Evolutionary conservation across 2,113 vertebrate genomes (phyloP).

Genomic region (Siniperca chuatsi): DNA sequence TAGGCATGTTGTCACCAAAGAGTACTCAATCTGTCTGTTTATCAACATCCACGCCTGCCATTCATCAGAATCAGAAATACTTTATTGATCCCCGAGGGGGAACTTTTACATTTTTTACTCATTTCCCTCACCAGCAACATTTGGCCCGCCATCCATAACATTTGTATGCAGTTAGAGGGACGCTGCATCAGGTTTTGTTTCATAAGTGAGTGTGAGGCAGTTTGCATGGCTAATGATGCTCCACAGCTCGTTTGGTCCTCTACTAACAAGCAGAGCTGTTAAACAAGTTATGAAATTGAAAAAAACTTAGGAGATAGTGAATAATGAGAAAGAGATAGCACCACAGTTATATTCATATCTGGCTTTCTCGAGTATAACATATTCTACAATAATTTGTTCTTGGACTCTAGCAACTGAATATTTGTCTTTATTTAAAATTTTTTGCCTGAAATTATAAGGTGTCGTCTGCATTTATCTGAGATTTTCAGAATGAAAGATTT

Average conservation of each 20-base stretch:
- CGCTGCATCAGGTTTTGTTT: conserved; percentile 30
- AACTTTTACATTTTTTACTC: no score
- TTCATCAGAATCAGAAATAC: background rate
- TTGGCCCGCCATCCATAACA: conserved; percentile 16
- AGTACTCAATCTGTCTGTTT: conserved; percentile 14
- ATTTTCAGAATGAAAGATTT: background rate
- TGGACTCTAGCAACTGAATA: background rate
- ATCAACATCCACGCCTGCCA: background rate
- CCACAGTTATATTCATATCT: background rate
- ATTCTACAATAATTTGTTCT: background rate
- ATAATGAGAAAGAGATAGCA: background rate
- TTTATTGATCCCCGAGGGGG: no score
- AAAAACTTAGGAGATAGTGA: background rate
- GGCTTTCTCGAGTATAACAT: background rate
- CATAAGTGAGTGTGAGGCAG: background rate
- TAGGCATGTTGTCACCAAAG: background rate
- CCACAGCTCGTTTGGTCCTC: background rate
- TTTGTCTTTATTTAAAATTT: background rate
- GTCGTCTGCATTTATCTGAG: background rate
- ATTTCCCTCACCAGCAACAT: conserved; percentile 10
- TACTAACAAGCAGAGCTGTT: background rate
- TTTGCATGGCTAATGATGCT: conserved; percentile 8
- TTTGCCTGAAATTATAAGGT: background rate
- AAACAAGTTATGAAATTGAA: background rate
- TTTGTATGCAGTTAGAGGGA: background rate